These are phyloP conservation scores for Hedya salicella DNA, from an alignment of 2,888 invertebrate genomes.

Conservation along the genomic window DNA sequence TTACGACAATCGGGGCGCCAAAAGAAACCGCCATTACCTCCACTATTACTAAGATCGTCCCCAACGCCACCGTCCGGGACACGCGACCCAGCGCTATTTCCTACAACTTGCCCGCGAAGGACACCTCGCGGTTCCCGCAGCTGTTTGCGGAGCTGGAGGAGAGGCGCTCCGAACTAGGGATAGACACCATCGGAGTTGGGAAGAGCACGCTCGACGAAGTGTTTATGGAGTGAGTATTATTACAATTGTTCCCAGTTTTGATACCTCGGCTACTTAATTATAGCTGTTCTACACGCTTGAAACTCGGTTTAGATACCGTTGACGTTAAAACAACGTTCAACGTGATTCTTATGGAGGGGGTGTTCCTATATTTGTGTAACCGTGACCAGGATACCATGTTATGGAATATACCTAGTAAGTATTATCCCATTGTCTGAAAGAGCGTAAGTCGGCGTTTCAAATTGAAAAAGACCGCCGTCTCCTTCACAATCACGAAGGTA, in stretches of 20 bases:
- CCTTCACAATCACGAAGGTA: conserved; percentile 55
- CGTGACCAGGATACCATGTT: conserved; percentile 76
- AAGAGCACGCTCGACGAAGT: conserved; percentile 97
- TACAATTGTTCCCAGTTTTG: background rate
- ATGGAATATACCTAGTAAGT: conserved; percentile 51
- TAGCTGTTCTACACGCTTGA: too few relatives aligned
- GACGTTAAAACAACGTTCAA: conserved; percentile 96
- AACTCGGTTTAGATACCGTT: conserved; percentile 90
- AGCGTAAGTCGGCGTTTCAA: too few relatives aligned
- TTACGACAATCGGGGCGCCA: conserved; percentile 76
- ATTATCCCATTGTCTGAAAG: too few relatives aligned
- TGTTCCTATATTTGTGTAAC: conserved; percentile 28
- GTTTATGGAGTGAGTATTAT: conserved; percentile 88
- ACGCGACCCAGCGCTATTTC: conserved; percentile 61
- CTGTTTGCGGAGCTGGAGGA: conserved; percentile 87
- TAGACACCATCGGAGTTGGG: conserved; percentile 92
- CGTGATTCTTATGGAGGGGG: conserved; percentile 94
- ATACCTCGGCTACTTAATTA: too few relatives aligned
- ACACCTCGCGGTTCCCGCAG: conserved; percentile 82
- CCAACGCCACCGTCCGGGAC: conserved; percentile 62
- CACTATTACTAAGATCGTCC: conserved; percentile 55
- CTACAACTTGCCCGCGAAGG: conserved; percentile 76
- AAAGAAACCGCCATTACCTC: conserved; percentile 56
- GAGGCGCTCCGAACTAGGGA: conserved; percentile 84
- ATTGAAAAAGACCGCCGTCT: too few relatives aligned